Evolutionary conservation across 1,140 invertebrate species (phyloP).

Genomic region (Maniola jurtina): DNA sequence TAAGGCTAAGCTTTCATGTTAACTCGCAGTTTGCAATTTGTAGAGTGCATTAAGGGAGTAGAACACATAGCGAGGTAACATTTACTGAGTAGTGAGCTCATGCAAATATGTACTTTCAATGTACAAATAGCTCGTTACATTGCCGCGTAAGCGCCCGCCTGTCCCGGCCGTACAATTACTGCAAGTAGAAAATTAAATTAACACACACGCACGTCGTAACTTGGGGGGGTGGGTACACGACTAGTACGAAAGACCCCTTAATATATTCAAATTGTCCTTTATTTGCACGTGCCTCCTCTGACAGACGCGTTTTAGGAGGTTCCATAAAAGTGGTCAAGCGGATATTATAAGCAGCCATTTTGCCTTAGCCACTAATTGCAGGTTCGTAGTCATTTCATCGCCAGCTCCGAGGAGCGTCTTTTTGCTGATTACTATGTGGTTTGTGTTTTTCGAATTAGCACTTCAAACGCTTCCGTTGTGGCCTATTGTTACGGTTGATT

Average conservation of each 20-base stretch:
- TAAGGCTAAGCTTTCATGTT: background rate
- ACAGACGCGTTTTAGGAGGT: constrained; percentile 13
- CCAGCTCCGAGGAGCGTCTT: constrained; percentile 50
- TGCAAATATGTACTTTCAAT: constrained; percentile 44
- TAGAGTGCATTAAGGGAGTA: background rate
- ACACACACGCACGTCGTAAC: constrained; percentile 65
- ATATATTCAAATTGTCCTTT: constrained; percentile 23
- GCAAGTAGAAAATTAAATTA: constrained; percentile 77
- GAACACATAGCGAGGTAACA: background rate
- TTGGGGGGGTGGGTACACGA: constrained; percentile 43
- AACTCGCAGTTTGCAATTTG: constrained; percentile 1
- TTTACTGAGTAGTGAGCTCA: constrained; percentile 11
- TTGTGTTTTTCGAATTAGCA: constrained; percentile 77
- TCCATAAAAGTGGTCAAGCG: constrained; percentile 33
- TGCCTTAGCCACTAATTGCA: constrained; percentile 68
- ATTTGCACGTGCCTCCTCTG: background rate
- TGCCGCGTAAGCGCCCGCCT: constrained; percentile 50
- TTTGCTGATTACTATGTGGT: constrained; percentile 67
- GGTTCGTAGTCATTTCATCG: constrained; percentile 67
- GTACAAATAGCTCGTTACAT: constrained; percentile 61
- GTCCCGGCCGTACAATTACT: constrained; percentile 65
- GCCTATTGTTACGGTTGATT: constrained; percentile 61
- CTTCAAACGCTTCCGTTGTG: constrained; percentile 67
- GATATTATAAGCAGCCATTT: constrained; percentile 61
- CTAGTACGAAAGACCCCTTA: constrained; percentile 39